Evolutionary conservation across 2,888 invertebrate genomes (phyloP), one percentile per base, ranked within the genome.

Genomic region (Yponomeuta evonymella): DNA sequence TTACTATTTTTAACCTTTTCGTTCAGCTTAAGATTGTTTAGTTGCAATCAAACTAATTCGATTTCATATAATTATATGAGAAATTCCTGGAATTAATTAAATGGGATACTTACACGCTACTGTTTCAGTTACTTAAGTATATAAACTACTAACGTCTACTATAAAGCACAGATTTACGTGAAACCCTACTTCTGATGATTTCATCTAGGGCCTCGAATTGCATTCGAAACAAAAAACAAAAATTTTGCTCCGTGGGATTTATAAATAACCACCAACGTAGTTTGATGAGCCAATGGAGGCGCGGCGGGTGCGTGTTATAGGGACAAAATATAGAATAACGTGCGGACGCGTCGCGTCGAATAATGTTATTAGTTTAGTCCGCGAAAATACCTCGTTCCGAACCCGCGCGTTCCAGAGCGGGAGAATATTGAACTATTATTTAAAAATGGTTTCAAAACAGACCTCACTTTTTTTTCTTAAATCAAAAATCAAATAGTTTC

Each of bases 221-320:
- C 85, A 85, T 82, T 78, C 74, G 75, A 79, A 81, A 80, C 78
- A 81, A 81, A 78, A 78, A 79, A 43, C 43, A 43, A 77, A 78
- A 79, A 76, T 77, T 77, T 77, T 70, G 73, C 71, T 71, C 75
- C 75, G 72, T 74, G 76, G 75, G 78, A 78, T 76, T 58, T 88
- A 89, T 85, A 87, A 88, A 89, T 90, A 90, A 83, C 81, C 82
- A 83, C 51, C 51, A 58, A 58, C 51, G 15, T 58, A 58, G 80
- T 87, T 86, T 86, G 86, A 86, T 79, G 85, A 86, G 79, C 85
- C 75, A 72, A 83, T 78, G 77, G 78, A 79, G 79, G 77, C 79
- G 79, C 75, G 72, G 79, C 75, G 72, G 79, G 79, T 83, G 81
- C 83, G 81, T 83, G 82, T 83, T 85, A 83, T 83, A 82, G 83